Percentiles rank a stretch among this genome's conserved stretches.
Evolutionary conservation across 2,888 invertebrate genomes (phyloP).

Genomic region (Blastobasis adustella): DNA sequence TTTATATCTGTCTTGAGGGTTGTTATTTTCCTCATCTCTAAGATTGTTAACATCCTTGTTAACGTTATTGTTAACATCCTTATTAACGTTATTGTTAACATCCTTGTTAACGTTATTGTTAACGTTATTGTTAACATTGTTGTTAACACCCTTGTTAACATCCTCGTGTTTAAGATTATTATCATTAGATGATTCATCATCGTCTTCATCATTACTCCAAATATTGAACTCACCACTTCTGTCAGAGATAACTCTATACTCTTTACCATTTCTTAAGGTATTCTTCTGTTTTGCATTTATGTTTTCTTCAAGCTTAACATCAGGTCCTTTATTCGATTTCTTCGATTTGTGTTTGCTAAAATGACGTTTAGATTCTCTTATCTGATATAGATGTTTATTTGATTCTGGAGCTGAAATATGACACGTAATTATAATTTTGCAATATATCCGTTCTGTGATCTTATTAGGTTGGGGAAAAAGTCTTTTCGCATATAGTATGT

Average conservation of each 20-base stretch:
- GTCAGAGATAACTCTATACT: not conserved
- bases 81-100: not conserved
- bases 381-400: too few relatives aligned
- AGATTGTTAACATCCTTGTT: not conserved
- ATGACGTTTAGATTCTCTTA: too few relatives aligned
- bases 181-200: not conserved
- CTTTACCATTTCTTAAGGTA: too few relatives aligned
- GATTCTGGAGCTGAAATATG: too few relatives aligned
- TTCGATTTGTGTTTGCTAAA: not conserved
- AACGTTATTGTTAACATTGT: not conserved
- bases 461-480: too few relatives aligned
- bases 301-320: not conserved
- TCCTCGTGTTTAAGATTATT: not conserved
- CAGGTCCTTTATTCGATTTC: not conserved
- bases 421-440: too few relatives aligned
- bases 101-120: not conserved
- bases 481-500: too few relatives aligned
- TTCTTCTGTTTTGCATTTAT: too few relatives aligned
- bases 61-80: not conserved
- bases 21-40: not conserved
- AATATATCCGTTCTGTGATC: too few relatives aligned
- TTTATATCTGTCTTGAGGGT: not conserved
- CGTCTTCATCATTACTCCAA: not conserved
- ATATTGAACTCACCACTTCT: not conserved
- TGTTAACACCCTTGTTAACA: not conserved